phyloP scores from a whole-genome alignment of 2,797 vertebrate genomes.

The Agapornis canus region DNA sequence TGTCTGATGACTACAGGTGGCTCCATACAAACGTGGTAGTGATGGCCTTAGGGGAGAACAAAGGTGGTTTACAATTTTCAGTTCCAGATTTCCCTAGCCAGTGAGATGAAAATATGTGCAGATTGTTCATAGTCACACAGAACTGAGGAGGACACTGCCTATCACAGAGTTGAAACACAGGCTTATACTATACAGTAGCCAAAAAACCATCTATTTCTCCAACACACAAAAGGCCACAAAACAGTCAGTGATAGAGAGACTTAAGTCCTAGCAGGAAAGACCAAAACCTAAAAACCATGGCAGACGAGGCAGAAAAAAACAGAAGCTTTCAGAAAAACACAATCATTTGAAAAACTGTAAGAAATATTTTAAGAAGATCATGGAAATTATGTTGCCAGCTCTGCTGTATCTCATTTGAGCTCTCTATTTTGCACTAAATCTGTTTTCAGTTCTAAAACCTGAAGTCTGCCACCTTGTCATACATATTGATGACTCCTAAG shows the following conservation, averaged over 20 bases:
- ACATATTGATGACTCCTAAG: background rate
- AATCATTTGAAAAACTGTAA: background rate
- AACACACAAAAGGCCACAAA: background rate
- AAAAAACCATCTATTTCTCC: background rate
- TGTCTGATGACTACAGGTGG: background rate
- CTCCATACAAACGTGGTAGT: background rate
- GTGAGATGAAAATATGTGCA: background rate
- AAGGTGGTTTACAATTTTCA: background rate
- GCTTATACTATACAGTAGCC: background rate
- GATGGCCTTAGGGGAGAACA: background rate
- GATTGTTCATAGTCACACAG: background rate
- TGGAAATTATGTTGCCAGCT: background rate
- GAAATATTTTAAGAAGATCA: background rate
- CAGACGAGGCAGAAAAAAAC: background rate
- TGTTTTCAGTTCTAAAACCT: background rate
- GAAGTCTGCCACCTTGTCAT: background rate
- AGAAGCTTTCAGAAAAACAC: background rate
- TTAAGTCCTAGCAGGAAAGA: background rate
- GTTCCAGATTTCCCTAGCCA: background rate
- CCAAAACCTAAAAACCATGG: background rate
- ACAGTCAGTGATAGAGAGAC: background rate
- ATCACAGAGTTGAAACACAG: background rate
- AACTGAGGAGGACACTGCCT: background rate
- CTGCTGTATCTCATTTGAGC: background rate
- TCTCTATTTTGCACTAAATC: background rate